Evolutionary conservation across 2,888 invertebrate genomes (phyloP).

Genomic region (Chelonus formosanus): DNA sequence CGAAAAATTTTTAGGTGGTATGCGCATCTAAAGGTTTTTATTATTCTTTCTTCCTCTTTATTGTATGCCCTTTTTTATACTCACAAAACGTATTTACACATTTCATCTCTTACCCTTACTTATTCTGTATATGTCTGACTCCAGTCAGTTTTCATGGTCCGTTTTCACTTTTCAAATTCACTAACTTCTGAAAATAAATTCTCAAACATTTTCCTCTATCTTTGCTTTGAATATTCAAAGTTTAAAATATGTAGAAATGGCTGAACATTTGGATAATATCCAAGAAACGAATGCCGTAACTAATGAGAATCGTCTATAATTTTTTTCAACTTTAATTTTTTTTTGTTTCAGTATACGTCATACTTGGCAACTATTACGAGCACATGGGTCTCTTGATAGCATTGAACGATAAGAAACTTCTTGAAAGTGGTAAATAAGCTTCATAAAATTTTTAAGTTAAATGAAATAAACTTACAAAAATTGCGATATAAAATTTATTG

Average conservation of each 20-base stretch:
- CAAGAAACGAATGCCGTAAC: conserved; percentile 26
- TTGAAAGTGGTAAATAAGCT: conserved; percentile 74
- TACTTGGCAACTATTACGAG: conserved; percentile 89
- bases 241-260: conserved; percentile 14
- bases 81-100: background rate
- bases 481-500: background rate
- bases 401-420: conserved; percentile 81
- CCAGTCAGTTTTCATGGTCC: conserved; percentile 11
- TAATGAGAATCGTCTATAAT: conserved; percentile 8
- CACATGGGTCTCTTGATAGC: conserved; percentile 91
- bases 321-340: conserved; percentile 36
- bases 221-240: conserved; percentile 12
- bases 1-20: background rate
- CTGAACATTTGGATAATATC: conserved; percentile 26
- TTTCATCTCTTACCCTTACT: background rate
- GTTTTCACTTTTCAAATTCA: conserved; percentile 19
- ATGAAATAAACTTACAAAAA: too few species aligned
- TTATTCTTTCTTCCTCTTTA: conserved; percentile 9
- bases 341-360: conserved; percentile 83
- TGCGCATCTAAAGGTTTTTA: background rate
- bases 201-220: conserved; percentile 6
- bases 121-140: background rate
- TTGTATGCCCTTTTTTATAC: background rate
- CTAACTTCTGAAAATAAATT: conserved; percentile 27
- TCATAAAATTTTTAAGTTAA: background rate